These are phyloP conservation scores for Rhagoletis zephyria DNA, from an alignment of 1,140 invertebrate genomes.

Conservation along the genomic window DNA sequence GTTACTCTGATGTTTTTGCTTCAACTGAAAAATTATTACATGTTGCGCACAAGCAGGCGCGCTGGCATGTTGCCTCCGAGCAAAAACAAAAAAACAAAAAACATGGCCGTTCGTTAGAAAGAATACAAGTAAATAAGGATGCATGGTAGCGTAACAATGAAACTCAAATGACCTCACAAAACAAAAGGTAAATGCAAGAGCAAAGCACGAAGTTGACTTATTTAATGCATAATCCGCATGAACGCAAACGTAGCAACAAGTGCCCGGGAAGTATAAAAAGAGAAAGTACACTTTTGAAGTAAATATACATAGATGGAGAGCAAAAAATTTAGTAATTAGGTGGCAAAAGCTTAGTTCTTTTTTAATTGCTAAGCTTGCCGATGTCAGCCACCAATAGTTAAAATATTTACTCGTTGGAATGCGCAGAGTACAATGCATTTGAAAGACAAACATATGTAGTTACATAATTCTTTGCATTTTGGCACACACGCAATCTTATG, in stretches of 20 bases:
- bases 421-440: too few species aligned
- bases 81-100: neutral
- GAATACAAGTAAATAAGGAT: neutral
- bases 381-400: too few species aligned
- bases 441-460: too few species aligned
- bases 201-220: neutral
- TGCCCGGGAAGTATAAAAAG: neutral
- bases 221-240: neutral
- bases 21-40: neutral
- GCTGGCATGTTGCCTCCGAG: neutral
- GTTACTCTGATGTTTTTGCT: neutral
- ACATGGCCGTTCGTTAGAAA: neutral
- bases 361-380: too few species aligned
- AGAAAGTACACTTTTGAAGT: neutral
- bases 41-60: neutral
- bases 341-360: too few species aligned
- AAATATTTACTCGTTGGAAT: too few species aligned
- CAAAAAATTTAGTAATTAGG: neutral
- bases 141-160: neutral
- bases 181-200: neutral
- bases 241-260: neutral
- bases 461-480: too few species aligned
- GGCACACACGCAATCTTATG: too few species aligned
- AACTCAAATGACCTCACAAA: conserved; percentile 7
- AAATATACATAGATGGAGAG: neutral